phyloP scores from a whole-genome alignment of 2,113 vertebrate genomes.

The Muntiacus muntjak region DNA sequence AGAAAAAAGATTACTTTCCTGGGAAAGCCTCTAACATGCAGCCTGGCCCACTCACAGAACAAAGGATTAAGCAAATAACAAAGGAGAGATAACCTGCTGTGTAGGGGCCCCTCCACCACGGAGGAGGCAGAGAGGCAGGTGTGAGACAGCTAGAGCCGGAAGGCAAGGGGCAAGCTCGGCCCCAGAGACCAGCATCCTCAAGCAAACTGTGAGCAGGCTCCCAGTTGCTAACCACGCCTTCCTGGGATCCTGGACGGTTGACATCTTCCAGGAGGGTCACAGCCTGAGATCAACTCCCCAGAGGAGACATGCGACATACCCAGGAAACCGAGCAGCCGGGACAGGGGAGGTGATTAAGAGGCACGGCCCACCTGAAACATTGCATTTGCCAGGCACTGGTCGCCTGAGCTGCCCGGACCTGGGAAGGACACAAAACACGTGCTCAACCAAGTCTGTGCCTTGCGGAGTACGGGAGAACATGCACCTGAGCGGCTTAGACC shows the following conservation, averaged over 20 bases:
- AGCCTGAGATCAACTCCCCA: not conserved
- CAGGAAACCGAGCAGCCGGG: not conserved
- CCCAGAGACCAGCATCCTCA: not conserved
- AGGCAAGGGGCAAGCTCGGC: not conserved
- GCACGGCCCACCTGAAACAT: not conserved
- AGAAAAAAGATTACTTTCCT: not conserved
- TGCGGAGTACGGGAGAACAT: not conserved
- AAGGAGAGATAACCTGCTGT: not conserved
- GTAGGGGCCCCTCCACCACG: not conserved
- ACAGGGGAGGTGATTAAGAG: not conserved
- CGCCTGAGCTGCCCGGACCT: rapidly evolving
- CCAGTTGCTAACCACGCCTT: not conserved
- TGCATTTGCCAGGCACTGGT: not conserved
- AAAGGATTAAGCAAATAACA: not conserved
- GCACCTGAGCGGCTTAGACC: not conserved
- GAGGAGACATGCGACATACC: not conserved
- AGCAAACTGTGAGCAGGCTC: not conserved
- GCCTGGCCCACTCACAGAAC: not conserved
- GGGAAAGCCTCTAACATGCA: not conserved
- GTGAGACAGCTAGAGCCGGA: not conserved
- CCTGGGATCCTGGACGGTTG: not conserved
- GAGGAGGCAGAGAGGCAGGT: not conserved
- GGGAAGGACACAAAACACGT: not conserved
- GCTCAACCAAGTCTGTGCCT: not conserved
- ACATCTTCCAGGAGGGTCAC: not conserved